Evolutionary conservation across 92 coral and sea anemone genomes (phyloP), one percentile per base, ranked within the genome.

Genomic region (Paragorgia papillata): DNA sequence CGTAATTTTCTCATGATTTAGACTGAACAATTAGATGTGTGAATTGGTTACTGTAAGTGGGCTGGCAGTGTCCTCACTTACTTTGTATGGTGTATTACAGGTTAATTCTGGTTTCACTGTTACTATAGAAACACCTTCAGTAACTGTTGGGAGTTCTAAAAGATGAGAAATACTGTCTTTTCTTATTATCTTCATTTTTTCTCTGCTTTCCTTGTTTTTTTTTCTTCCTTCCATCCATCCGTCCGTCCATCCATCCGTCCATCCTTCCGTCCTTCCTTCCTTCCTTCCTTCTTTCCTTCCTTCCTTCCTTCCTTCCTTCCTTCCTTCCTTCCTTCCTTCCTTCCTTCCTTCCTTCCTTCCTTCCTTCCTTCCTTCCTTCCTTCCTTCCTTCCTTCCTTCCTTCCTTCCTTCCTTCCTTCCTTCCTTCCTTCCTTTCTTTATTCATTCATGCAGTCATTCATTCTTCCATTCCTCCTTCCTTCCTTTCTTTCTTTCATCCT

Each of bases 31-130:
- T n/a, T n/a, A n/a, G n/a, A n/a, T n/a, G n/a, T n/a, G n/a, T n/a
- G n/a, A n/a, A n/a, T n/a, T n/a, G n/a, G n/a, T n/a, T n/a, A n/a
- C n/a, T n/a, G n/a, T n/a, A n/a, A n/a, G n/a, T n/a, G n/a, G n/a
- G n/a, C n/a, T n/a, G n/a, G n/a, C n/a, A n/a, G n/a, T n/a, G n/a
- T n/a, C n/a, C n/a, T n/a, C 0, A 9, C 51, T 37, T 66, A 87
- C 90, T 64, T 87, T 79, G 71, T 43, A 75, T 54, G 78, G 66
- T 37, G 88, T 79, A 26, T 83, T 69, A 66, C 90, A 73, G 9
- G 73, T 50, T 21, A 87, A 39, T 37, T 37, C 69, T 7, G 71
- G 62, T 26, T 79, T 58, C 30, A 79, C 76, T 40, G 62, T 40
- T 34, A 67, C 62, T 53, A 87, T 56, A 37, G 76, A 63, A 62